These are phyloP conservation scores for Poecilus cupreus DNA, from an alignment of 2,888 invertebrate genomes.

Conservation along the genomic window DNA sequence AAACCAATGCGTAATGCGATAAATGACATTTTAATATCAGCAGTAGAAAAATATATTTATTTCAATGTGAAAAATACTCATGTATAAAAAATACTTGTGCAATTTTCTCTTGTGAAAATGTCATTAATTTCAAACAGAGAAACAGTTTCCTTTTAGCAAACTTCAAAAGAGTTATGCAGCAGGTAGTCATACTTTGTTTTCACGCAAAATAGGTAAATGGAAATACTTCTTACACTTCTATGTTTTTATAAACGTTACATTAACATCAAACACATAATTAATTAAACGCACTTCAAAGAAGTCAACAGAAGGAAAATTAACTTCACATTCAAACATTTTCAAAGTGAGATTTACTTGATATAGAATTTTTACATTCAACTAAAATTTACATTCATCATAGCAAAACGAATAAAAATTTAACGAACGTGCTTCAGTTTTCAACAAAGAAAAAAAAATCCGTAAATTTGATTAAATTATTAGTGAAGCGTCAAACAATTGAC, in stretches of 20 bases:
- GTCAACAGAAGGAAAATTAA: not conserved
- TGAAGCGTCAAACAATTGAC: conserved; percentile 22
- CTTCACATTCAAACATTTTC: not conserved
- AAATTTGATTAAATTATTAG: conserved; percentile 24
- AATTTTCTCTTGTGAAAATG: too few relatives aligned
- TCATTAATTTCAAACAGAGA: too few relatives aligned
- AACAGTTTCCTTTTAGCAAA: too few relatives aligned
- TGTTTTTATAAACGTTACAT: not conserved
- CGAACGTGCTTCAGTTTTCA: conserved; percentile 27
- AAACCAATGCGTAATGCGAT: too few relatives aligned
- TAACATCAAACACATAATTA: not conserved
- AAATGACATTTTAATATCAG: too few relatives aligned
- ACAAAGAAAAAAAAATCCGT: not conserved
- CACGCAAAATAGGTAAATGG: too few relatives aligned
- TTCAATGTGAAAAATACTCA: too few relatives aligned
- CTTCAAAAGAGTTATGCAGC: too few relatives aligned
- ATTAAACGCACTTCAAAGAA: not conserved
- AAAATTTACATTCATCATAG: conserved; percentile 11
- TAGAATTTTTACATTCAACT: not conserved
- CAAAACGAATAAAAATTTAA: conserved; percentile 12
- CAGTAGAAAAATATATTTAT: too few relatives aligned
- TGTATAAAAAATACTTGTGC: too few relatives aligned
- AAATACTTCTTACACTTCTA: too few relatives aligned
- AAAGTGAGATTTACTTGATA: not conserved
- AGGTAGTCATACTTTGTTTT: too few relatives aligned